These are phyloP conservation scores for Drosophila subsilvestris DNA, from an alignment of 2,888 invertebrate genomes.

Conservation along the genomic window DNA sequence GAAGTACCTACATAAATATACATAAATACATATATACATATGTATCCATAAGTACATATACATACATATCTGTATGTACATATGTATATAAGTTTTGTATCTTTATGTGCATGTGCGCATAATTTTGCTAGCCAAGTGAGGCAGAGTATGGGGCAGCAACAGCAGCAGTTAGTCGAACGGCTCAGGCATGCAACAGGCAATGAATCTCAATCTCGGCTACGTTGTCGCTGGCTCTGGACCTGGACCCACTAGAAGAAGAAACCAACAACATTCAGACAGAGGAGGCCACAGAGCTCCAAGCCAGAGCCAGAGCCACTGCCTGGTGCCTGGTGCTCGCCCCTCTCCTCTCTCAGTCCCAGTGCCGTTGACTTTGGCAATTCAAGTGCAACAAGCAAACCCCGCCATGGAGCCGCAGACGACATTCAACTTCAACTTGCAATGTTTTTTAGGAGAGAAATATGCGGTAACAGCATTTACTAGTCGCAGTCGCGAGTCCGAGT, in stretches of 20 bases:
- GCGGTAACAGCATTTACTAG: constrained; percentile 75
- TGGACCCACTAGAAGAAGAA: constrained; percentile 6
- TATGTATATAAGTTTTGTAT: constrained; percentile 13
- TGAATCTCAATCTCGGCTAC: constrained; percentile 74
- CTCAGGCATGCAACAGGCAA: constrained; percentile 76
- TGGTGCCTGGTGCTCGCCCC: neutral
- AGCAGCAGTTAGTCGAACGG: constrained; percentile 67
- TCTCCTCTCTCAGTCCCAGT: constrained; percentile 44
- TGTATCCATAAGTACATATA: constrained; percentile 9
- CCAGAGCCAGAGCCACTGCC: constrained; percentile 1
- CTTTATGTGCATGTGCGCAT: constrained; percentile 43
- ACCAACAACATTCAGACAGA: constrained; percentile 18
- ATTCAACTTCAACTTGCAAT: constrained; percentile 67
- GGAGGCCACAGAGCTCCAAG: constrained; percentile 7
- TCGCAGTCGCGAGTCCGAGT: constrained; percentile 20
- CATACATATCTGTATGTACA: constrained; percentile 30
- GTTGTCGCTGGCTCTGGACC: constrained; percentile 42
- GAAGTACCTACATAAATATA: neutral
- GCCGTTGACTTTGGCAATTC: constrained; percentile 77
- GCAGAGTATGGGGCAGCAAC: neutral
- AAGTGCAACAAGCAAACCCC: constrained; percentile 64
- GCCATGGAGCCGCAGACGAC: constrained; percentile 56
- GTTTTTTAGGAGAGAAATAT: constrained; percentile 70
- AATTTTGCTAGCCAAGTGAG: constrained; percentile 61
- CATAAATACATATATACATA: constrained; percentile 1